Base-by-base conservation (phyloP, 2,888 invertebrate genomes). In the Hedychridium roseum region DNA sequence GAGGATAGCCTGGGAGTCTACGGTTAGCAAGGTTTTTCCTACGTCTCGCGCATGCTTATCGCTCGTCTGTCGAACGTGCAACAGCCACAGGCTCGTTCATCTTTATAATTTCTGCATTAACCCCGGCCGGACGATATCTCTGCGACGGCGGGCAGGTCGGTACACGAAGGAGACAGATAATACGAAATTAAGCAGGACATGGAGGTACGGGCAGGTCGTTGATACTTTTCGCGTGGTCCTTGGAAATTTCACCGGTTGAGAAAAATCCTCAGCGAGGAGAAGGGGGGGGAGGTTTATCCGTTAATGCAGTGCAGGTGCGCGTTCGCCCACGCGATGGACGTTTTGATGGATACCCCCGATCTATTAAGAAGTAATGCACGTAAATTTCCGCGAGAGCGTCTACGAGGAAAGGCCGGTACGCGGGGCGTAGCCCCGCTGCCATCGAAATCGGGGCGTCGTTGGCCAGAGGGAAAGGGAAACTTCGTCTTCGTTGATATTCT, bases 321-420 rank as follows among this genome's bases (percentile, higher is more conserved):
- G 15, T 36, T 28, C 34, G 38, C 41, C 41, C 16, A 20, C 43
- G 37, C 38, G 40, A 47, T 38, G 32, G 36, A 53, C 43, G 46
- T 32, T 47, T 35, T 38, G 49, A 54, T 53, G 49, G 43, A 63
- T 51, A 44, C 36, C 43, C 37, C 37, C 45, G 44, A 47, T 51
- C 51, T 60, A 60, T 60, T 50, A 55, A 54, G 47, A 48, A 60
- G 55, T 57, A 60, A 60, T 53, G 50, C 27, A 46, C 44, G 35
- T 41, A 35, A 44, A 47, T 47, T 56, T 47, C 50, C 48, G 36
- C 4, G 36, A 35, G 36, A 38, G 17, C 30, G n/a, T n/a, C n/a
- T n/a, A n/a, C n/a, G n/a, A n/a, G n/a, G n/a, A n/a, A n/a, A n/a
- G n/a, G n/a, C n/a, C n/a, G n/a, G n/a, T n/a, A n/a, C n/a, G n/a